Conservation (phyloP, 2,113 vertebrate species). For the Athene cunicularia region DNA sequence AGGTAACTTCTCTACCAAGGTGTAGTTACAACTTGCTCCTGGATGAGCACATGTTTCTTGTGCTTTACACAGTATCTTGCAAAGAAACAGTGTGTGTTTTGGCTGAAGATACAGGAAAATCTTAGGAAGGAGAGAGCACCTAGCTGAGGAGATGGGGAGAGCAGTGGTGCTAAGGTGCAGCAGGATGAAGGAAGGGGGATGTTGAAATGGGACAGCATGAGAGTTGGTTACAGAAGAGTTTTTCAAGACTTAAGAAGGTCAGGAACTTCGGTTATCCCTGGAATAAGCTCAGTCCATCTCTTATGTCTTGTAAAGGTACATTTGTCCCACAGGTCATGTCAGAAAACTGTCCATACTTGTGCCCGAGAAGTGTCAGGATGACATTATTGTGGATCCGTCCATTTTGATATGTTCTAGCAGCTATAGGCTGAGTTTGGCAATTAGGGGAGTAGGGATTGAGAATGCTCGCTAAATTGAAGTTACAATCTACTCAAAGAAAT, state of each 20-base stretch:
- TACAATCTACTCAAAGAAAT: neutral
- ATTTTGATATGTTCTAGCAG: neutral
- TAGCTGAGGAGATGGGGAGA: neutral
- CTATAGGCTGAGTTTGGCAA: neutral
- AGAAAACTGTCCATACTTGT: neutral
- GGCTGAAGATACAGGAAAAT: neutral
- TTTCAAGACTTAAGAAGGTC: neutral
- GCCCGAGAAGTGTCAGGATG: neutral
- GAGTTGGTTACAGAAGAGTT: neutral
- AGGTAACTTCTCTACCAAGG: neutral
- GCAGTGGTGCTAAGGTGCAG: neutral
- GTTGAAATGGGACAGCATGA: neutral
- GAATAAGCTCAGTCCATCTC: neutral
- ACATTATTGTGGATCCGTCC: neutral
- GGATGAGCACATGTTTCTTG: accelerated
- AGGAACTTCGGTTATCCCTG: neutral
- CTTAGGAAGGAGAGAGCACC: neutral
- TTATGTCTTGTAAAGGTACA: neutral
- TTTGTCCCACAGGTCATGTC: neutral
- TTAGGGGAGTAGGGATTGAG: neutral
- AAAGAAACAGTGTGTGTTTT: neutral
- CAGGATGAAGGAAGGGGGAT: neutral
- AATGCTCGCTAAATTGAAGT: neutral
- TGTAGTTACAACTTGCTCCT: neutral
- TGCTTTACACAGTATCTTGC: neutral